These are phyloP conservation scores for Harpagifer antarcticus DNA, from an alignment of 2,797 vertebrate genomes.

Conservation along the genomic window DNA sequence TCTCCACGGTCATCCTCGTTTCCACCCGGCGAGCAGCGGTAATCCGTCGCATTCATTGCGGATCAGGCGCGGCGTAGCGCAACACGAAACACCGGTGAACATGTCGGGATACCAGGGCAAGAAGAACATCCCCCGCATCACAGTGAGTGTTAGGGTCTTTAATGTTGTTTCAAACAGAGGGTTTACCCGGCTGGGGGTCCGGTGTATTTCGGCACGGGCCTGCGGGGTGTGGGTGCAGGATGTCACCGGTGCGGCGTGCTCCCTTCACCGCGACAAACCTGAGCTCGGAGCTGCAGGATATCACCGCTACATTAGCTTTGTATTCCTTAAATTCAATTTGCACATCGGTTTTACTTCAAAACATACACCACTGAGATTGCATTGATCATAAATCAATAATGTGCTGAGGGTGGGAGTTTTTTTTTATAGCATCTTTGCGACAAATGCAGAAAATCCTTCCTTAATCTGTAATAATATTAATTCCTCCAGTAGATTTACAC, in stretches of 20 bases:
- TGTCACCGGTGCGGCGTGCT: conserved; percentile 59
- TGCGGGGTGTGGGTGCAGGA: conserved; percentile 65
- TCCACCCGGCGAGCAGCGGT: conserved; percentile 32
- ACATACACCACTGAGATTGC: too few species aligned
- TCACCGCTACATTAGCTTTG: conserved; percentile 4
- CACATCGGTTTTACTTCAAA: background rate
- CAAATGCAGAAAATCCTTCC: conserved; percentile 37
- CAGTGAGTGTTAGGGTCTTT: conserved; percentile 89
- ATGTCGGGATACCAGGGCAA: conserved; percentile 99
- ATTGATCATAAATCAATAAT: conserved; percentile 13
- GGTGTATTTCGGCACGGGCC: conserved; percentile 36
- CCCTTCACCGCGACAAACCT: conserved; percentile 30
- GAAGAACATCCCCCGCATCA: conserved; percentile 99
- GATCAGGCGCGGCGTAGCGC: conserved; percentile 63
- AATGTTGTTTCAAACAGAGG: background rate
- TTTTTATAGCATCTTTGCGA: conserved; percentile 59
- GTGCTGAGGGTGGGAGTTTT: conserved; percentile 12
- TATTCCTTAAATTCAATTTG: background rate
- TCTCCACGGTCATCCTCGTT: conserved; percentile 30
- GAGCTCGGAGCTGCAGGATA: conserved; percentile 1
- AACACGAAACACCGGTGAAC: conserved; percentile 67
- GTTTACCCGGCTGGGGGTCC: background rate
- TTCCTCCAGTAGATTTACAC: background rate
- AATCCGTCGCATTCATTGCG: conserved; percentile 69
- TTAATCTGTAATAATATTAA: background rate